Evolutionary conservation across 2,113 vertebrate genomes (phyloP).

Genomic region (Motacilla alba): DNA sequence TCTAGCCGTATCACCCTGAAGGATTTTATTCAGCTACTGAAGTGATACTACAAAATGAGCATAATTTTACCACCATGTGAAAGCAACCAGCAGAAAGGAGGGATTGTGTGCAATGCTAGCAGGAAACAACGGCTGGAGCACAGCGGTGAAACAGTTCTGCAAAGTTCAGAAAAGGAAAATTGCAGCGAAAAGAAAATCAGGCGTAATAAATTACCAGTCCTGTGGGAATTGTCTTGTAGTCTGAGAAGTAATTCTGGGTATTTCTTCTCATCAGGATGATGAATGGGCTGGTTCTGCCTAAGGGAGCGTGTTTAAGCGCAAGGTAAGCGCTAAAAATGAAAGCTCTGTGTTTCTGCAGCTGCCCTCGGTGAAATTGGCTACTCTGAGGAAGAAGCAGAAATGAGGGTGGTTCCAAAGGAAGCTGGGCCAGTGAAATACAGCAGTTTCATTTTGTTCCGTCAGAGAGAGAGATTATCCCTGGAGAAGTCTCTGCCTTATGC

Average conservation of each 20-base stretch:
- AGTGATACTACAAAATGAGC: not conserved
- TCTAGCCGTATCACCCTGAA: not conserved
- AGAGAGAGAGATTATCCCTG: not conserved
- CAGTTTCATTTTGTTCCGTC: not conserved
- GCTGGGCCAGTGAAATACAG: not conserved
- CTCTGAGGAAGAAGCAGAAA: not conserved
- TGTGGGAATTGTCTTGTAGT: not conserved
- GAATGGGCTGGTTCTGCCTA: not conserved
- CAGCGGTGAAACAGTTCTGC: not conserved
- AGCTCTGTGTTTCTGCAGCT: not conserved
- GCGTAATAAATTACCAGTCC: not conserved
- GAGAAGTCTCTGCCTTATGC: not conserved
- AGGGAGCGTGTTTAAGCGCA: not conserved
- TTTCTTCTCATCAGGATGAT: not conserved
- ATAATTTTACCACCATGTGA: not conserved
- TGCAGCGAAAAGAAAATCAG: not conserved
- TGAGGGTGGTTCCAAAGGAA: not conserved
- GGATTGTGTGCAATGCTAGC: not conserved
- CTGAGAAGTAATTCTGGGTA: not conserved
- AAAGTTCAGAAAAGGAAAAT: not conserved
- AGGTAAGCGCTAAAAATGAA: not conserved
- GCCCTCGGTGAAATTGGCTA: not conserved
- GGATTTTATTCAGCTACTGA: not conserved
- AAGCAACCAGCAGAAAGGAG: not conserved
- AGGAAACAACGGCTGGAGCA: not conserved